phyloP scores from a whole-genome alignment of 92 coral and sea anemone species.

The Pocillopora grandis region DNA sequence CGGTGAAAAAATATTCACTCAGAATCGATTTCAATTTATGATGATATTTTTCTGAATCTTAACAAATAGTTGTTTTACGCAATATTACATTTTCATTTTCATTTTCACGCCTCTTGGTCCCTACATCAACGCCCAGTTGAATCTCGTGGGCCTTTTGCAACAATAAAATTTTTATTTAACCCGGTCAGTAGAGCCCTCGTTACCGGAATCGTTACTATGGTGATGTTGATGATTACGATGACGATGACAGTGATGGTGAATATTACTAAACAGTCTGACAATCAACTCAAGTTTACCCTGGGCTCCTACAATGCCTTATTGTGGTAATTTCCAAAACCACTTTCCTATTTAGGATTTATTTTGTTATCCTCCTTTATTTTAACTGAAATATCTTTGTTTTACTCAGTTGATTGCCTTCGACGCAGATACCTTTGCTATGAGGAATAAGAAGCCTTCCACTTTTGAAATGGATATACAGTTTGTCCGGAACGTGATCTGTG shows the following conservation, averaged over 20 bases:
- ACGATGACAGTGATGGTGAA: too few species aligned
- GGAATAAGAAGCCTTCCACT: background rate
- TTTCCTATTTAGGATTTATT: background rate
- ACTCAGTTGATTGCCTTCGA: constrained; percentile 14
- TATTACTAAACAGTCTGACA: background rate
- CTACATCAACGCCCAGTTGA: too few species aligned
- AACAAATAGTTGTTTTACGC: background rate
- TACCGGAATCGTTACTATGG: too few species aligned
- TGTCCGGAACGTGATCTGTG: constrained; percentile 13
- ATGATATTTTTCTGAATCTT: background rate
- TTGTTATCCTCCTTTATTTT: background rate
- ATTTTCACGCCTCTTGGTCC: background rate
- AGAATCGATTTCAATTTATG: background rate
- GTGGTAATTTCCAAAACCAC: background rate
- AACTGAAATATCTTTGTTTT: background rate
- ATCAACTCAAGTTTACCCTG: background rate
- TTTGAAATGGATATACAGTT: constrained; percentile 19
- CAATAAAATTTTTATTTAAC: too few species aligned
- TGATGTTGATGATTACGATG: too few species aligned
- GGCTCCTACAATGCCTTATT: background rate
- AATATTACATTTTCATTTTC: background rate
- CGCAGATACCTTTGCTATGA: background rate
- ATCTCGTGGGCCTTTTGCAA: too few species aligned
- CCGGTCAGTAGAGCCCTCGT: too few species aligned
- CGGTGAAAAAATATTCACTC: background rate